Base-by-base conservation (phyloP, 2,113 vertebrate species). In the Rallus limicola region DNA sequence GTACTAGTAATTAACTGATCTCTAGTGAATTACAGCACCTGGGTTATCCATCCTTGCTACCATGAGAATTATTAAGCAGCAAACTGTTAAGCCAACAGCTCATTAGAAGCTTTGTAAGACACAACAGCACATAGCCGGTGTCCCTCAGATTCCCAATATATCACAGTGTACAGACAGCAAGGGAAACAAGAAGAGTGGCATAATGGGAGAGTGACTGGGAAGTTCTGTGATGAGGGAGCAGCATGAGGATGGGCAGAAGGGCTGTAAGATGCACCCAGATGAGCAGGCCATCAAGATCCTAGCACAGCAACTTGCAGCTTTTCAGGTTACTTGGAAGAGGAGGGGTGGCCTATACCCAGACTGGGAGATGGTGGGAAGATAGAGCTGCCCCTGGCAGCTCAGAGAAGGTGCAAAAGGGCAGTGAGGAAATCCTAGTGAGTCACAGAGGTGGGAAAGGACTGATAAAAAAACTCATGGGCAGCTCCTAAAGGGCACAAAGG, bases 11-110 rank as follows among this genome's bases (percentile, higher is more conserved):
- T 93, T 90, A 95, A 94, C 36, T 70, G 67, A 58, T 91, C 71
- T 77, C 78, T 9, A 80, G 82, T 70, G 92, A 95, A 60, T 88
- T 89, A 90, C 50, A 96, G 90, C 87, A 94, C 79, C 84, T 88
- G 86, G 1, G 3, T 91, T 90, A 88, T 85, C 87, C 42, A 46
- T 85, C 67, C 79, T 79, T 46, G 44, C 63, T 72, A 84, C 59
- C 63, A 77, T 1, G 59, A 77, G 85, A 88, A 92, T 93, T 90
- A 94, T 67, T 93, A 81, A 96, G 68, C 76, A 88, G 72, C 87
- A 93, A 95, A 87, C 53, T 65, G 77, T 58, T 69, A 80, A 86
- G 68, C 59, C 72, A 78, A 85, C 46, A 88, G 88, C 90, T 96
- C 11, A 1, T 94, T 86, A 92, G 79, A 65, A 80, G 79, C 68